These are phyloP conservation scores for Loripinus fragilis DNA, from an alignment of 2,888 invertebrate genomes.

Conservation along the genomic window DNA sequence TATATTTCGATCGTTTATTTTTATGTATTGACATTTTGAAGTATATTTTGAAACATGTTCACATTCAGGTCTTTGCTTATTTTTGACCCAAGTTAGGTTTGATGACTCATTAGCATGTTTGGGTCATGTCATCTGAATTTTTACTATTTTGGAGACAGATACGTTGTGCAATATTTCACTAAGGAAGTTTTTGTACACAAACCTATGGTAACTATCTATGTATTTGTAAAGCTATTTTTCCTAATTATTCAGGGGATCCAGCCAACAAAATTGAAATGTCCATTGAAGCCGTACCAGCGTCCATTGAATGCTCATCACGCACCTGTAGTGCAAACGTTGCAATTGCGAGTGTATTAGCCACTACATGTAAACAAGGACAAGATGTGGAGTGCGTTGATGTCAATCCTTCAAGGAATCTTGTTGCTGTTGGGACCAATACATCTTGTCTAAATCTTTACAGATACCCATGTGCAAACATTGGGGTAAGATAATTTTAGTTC, in stretches of 20 bases:
- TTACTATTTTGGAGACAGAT: too few species aligned
- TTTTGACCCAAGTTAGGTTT: too few species aligned
- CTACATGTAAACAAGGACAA: constrained; percentile 65
- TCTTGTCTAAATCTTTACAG: constrained; percentile 70
- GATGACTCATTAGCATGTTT: too few species aligned
- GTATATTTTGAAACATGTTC: too few species aligned
- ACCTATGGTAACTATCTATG: too few species aligned
- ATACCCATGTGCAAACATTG: constrained; percentile 69
- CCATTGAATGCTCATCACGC: constrained; percentile 57
- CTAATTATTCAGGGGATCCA: not conserved
- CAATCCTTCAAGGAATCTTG: constrained; percentile 60
- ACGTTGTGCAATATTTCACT: too few species aligned
- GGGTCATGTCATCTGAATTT: too few species aligned
- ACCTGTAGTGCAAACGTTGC: constrained; percentile 61
- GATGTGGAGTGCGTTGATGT: constrained; percentile 72
- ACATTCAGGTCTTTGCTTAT: too few species aligned
- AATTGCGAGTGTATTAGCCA: constrained; percentile 73
- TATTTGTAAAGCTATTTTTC: too few species aligned
- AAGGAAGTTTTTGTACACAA: too few species aligned
- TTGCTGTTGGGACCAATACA: constrained; percentile 54
- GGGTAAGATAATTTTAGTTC: not conserved
- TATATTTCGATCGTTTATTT: too few species aligned
- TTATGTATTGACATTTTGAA: too few species aligned
- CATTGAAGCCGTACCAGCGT: not conserved
- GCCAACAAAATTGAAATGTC: not conserved